Base-by-base conservation (phyloP, 2,888 invertebrate species). In the Plagodis dolabraria region DNA sequence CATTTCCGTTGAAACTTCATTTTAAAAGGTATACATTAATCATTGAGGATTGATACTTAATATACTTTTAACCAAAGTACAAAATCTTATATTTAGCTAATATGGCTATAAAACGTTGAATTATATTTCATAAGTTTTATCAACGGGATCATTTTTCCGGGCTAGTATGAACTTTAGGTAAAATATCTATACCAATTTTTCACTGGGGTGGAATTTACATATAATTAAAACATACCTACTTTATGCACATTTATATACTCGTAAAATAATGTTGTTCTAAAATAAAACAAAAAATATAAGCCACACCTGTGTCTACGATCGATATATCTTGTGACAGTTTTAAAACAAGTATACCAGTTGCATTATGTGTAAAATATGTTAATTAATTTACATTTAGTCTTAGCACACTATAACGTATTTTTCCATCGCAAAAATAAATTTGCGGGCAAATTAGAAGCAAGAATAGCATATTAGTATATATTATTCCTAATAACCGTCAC, bases 331-430 rank as follows among this genome's bases (percentile, higher is more conserved):
- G 51, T 44, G 51, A 47, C 22, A 51, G 60, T 47, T 54, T 55
- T 40, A 47, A 60, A 59, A 54, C 44, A 22, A n/a, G 46, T 49
- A 40, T 49, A 40, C n/a, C 47, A 11, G 50, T 47, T 61, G 56
- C 49, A 61, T 56, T 53, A 56, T 53, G 49, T 57, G 36, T 49
- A 49, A 49, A 42, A 40, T 49, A 61, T 61, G 56, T 57, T 46
- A 57, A 61, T 60, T 33, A 48, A 43, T 47, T 40, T 38, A 33
- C 50, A 40, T 49, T 59, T 52, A 35, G 45, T 60, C 47, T 55
- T 52, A 52, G 40, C 44, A 48, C 33, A 43, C 44, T 35, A n/a
- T 34, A 45, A 34, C 47, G 55, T 60, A 42, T 48, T 57, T 53
- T 57, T 61, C 60, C 56, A 46, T 46, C 22, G 11, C 38, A 11